Evolutionary conservation across 2,113 vertebrate genomes (phyloP).

Genomic region (Seriola dumerili): DNA sequence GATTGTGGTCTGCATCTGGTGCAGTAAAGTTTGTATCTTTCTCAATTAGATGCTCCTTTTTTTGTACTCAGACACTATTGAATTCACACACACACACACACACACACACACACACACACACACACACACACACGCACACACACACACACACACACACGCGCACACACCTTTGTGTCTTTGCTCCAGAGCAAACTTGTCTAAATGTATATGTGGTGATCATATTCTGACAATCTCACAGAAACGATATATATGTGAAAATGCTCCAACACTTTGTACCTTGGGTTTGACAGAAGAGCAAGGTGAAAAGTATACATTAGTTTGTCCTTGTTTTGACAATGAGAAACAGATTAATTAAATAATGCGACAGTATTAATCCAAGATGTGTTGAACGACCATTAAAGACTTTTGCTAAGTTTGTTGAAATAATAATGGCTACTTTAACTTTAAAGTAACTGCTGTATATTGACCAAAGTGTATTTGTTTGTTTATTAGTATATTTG

Average conservation of each 20-base stretch:
- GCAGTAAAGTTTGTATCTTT: background rate
- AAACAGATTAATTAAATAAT: background rate
- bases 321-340: conserved; percentile 8
- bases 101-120: too few relatives aligned
- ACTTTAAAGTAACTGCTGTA: background rate
- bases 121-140: too few relatives aligned
- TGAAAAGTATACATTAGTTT: background rate
- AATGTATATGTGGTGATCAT: background rate
- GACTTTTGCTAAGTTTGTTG: background rate
- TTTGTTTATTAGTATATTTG: background rate
- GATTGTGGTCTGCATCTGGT: background rate
- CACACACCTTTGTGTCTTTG: background rate
- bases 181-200: background rate
- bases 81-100: too few relatives aligned
- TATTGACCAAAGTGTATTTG: background rate
- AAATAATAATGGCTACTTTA: background rate
- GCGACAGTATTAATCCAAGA: background rate
- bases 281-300: too few relatives aligned
- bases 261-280: background rate
- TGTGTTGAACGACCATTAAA: background rate
- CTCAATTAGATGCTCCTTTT: background rate
- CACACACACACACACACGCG: too few relatives aligned
- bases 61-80: background rate
- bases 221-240: background rate
- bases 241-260: background rate